These are phyloP conservation scores for Bos indicus DNA, from an alignment of 2,113 vertebrate species.

Conservation along the genomic window DNA sequence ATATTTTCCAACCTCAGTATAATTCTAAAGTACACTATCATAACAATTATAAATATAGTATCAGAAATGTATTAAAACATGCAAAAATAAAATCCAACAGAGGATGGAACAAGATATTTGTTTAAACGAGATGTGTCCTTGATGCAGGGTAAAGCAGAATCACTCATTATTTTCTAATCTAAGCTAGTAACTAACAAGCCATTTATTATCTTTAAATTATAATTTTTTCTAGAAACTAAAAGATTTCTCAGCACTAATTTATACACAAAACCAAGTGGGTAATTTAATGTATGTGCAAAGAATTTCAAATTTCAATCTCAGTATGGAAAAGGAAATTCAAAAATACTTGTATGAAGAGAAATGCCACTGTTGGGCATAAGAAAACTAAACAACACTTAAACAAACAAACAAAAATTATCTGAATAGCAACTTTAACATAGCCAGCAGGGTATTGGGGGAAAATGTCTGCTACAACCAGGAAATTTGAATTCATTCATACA, in stretches of 20 bases:
- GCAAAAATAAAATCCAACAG: constrained; percentile 52
- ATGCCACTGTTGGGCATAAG: constrained; percentile 57
- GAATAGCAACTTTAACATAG: constrained; percentile 38
- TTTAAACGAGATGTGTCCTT: constrained; percentile 17
- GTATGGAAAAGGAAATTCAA: constrained; percentile 30
- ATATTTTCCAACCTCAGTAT: constrained; percentile 49
- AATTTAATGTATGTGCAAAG: constrained; percentile 47
- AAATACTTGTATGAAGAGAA: constrained; percentile 64
- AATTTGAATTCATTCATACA: constrained; percentile 50
- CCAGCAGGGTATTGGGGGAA: not conserved
- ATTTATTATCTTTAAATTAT: constrained; percentile 19
- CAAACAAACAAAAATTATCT: constrained; percentile 2
- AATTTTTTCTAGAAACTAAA: constrained; percentile 31
- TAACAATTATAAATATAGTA: constrained; percentile 37
- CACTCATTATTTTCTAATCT: constrained; percentile 40
- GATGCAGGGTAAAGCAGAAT: constrained; percentile 16
- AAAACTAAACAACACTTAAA: constrained; percentile 28
- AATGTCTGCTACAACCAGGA: constrained; percentile 28
- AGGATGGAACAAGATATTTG: constrained; percentile 42
- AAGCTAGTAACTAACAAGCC: not conserved
- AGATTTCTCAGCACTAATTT: constrained; percentile 15
- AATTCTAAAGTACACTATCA: constrained; percentile 23
- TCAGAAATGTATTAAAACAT: constrained; percentile 30
- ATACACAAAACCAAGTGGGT: constrained; percentile 19
- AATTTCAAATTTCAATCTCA: constrained; percentile 47